Percentiles rank a stretch among this genome's conserved stretches.
phyloP scores from a whole-genome alignment of 2,113 vertebrate genomes.

The Odocoileus virginianus region DNA sequence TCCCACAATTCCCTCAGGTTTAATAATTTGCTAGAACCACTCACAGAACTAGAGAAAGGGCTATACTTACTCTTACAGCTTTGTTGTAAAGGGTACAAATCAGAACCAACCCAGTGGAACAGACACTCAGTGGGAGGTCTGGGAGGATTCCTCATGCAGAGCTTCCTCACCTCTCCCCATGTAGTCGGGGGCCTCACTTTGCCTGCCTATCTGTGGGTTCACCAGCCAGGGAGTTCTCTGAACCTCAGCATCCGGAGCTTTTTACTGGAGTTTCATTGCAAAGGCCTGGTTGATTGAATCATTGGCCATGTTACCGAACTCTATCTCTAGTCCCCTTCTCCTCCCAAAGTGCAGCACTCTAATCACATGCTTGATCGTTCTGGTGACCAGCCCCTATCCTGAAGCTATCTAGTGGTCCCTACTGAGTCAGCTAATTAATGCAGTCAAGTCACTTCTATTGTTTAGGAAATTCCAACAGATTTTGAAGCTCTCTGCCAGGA shows the following conservation, averaged over 20 bases:
- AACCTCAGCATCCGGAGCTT: background rate
- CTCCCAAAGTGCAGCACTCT: too few species aligned
- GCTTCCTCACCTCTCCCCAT: rapidly evolving
- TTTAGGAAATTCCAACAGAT: background rate
- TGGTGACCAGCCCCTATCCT: background rate
- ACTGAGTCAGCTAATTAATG: background rate
- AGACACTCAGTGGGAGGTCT: background rate
- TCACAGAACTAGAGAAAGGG: background rate
- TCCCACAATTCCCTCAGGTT: background rate
- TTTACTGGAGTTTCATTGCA: background rate
- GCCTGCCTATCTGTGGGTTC: background rate
- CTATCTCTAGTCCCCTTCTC: background rate
- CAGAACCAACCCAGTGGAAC: background rate
- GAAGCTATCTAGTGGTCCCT: background rate
- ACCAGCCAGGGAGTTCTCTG: background rate
- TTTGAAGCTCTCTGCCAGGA: background rate
- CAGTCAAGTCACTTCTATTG: background rate
- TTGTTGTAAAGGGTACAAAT: background rate
- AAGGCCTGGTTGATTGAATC: background rate
- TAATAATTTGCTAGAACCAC: background rate
- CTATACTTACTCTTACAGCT: background rate
- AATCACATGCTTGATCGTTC: background rate
- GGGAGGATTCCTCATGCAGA: background rate
- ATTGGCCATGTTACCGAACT: background rate
- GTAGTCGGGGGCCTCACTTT: background rate